Evolutionary conservation across 1,140 invertebrate genomes (phyloP).

Genomic region (Metaphire vulgaris): DNA sequence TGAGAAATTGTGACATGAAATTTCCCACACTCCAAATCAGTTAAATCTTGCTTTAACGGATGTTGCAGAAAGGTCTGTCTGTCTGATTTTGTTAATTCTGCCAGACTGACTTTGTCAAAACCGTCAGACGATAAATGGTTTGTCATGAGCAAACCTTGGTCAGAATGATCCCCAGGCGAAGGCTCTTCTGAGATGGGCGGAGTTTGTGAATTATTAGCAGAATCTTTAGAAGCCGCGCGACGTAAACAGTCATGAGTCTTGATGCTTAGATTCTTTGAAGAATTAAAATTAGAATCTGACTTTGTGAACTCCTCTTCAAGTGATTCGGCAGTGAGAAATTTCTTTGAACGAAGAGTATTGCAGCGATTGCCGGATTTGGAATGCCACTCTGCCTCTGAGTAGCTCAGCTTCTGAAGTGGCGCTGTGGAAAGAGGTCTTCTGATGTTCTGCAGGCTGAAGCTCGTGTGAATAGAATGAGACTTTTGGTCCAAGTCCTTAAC

Average conservation of each 20-base stretch:
- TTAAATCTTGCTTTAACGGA: too few relatives aligned
- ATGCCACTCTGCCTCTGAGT: neutral
- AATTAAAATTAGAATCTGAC: neutral
- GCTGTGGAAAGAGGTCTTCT: neutral
- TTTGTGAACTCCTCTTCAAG: neutral
- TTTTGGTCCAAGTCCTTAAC: neutral
- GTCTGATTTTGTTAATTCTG: too few relatives aligned
- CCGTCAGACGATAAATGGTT: neutral
- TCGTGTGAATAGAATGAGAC: neutral
- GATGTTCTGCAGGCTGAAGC: neutral
- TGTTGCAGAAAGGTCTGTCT: too few relatives aligned
- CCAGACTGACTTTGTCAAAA: too few relatives aligned
- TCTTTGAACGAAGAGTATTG: neutral
- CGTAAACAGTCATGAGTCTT: neutral
- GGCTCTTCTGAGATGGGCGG: neutral
- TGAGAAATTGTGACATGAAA: neutral
- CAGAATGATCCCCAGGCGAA: neutral
- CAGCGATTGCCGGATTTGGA: neutral
- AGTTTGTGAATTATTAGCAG: neutral
- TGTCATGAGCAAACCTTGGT: neutral
- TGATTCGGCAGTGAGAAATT: neutral
- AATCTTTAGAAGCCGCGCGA: neutral
- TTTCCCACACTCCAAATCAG: too few relatives aligned
- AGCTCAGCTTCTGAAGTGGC: neutral
- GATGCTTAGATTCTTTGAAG: neutral